phyloP scores from a whole-genome alignment of 2,113 vertebrate species.

The Ameiurus melas region DNA sequence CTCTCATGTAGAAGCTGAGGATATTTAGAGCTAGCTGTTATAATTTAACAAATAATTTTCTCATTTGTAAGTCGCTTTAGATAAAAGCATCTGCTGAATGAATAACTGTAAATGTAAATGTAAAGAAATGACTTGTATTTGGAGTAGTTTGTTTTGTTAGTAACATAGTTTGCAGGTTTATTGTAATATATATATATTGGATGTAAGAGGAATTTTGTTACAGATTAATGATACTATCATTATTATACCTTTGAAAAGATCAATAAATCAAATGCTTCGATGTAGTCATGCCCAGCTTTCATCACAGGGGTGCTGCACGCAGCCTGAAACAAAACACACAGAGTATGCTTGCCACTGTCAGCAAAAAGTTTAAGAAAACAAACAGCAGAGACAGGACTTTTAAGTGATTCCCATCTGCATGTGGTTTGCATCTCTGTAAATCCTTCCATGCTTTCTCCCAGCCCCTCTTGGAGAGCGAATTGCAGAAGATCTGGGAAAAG shows the following conservation, averaged over 20 bases:
- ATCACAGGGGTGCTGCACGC: background rate
- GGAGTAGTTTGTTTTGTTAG: background rate
- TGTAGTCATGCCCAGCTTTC: background rate
- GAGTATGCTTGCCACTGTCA: constrained; percentile 45
- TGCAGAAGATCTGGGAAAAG: constrained; percentile 65
- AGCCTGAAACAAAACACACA: constrained; percentile 34
- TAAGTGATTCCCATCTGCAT: constrained; percentile 58
- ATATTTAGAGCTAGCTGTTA: background rate
- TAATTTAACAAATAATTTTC: too few relatives aligned
- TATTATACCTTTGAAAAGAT: background rate
- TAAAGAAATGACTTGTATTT: background rate
- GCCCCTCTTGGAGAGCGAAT: constrained; percentile 56
- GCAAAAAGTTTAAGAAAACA: constrained; percentile 71
- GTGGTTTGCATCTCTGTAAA: constrained; percentile 74
- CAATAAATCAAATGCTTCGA: background rate
- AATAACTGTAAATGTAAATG: too few relatives aligned
- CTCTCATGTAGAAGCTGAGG: background rate
- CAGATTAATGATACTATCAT: background rate
- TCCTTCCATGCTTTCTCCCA: constrained; percentile 63
- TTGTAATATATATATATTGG: too few relatives aligned
- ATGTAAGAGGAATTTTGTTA: background rate
- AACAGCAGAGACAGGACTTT: constrained; percentile 64
- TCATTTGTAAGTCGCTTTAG: too few relatives aligned
- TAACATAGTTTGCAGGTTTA: background rate
- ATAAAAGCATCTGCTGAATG: too few relatives aligned